These are phyloP conservation scores for Notoglanidium macrostoma DNA, from an alignment of 2,797 vertebrate genomes.

Conservation along the genomic window DNA sequence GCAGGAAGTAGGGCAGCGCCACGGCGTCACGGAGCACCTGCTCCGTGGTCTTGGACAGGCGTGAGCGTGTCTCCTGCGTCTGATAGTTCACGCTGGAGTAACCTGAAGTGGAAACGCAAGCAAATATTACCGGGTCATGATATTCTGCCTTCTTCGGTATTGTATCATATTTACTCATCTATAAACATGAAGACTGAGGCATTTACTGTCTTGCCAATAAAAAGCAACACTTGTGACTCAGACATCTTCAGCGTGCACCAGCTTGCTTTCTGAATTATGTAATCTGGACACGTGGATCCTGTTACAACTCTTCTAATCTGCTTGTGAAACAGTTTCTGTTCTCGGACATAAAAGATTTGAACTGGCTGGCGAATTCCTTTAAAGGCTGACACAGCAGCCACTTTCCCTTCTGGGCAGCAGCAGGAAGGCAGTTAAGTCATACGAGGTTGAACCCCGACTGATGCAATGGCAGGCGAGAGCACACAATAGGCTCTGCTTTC, in stretches of 20 bases:
- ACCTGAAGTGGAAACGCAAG: constrained; percentile 73
- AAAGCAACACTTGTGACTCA: neutral
- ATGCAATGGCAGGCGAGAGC: neutral
- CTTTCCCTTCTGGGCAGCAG: constrained; percentile 18
- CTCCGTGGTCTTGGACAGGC: constrained; percentile 94
- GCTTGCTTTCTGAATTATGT: neutral
- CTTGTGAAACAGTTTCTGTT: neutral
- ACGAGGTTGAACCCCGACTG: neutral
- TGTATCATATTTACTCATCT: neutral
- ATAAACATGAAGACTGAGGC: neutral
- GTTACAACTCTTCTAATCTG: neutral
- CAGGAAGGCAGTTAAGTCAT: constrained; percentile 4
- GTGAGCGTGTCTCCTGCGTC: constrained; percentile 91
- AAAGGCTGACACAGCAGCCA: constrained; percentile 10
- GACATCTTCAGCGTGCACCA: neutral
- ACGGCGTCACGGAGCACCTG: constrained; percentile 88
- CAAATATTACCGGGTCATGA: neutral
- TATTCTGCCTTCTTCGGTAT: neutral
- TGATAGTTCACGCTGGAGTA: constrained; percentile 95
- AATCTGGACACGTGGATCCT: neutral
- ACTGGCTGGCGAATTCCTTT: neutral
- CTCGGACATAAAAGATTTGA: constrained; percentile 9
- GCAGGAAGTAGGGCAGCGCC: constrained; percentile 91
- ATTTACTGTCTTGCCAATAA: neutral
- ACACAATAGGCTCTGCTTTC: neutral